Base-by-base conservation (phyloP, 2,113 vertebrate species). In the Tupaia tana region DNA sequence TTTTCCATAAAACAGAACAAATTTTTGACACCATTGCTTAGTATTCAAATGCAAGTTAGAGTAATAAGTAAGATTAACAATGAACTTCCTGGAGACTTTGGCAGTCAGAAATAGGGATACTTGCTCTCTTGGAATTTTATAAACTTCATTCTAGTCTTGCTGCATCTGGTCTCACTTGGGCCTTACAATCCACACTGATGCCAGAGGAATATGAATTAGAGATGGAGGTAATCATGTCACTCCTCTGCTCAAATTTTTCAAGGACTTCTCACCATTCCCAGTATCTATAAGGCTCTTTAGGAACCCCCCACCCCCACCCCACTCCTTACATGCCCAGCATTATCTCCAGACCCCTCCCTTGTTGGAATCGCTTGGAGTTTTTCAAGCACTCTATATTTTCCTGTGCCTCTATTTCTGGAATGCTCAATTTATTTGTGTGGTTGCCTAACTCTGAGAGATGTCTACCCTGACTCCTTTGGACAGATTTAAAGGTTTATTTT, bases 61-160 rank as follows among this genome's bases (percentile, higher is more conserved):
- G 11, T 79, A 79, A 43, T 79, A 86, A 85, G 1, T 66, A 89
- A 93, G 67, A 71, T 89, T 27, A 78, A 73, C 54, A 69, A 22
- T 20, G 15, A 86, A 86, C 52, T 63, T 74, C 10, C 1, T 69
- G 64, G 34, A 89, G 34, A 74, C 74, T 67, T 52, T 34, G 31
- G 10, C 43, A 82, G 20, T 95, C 63, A 95, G 13, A 82, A 86
- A 29, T 7, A 93, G 25, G 77, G 15, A 91, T n/a, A 56, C 27
- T 78, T 80, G 82, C 43, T 92, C 0, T 67, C 31, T 79, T 89
- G 8, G 20, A 67, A 10, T 93, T 91, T 93, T 69, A 79, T 13
- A 86, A 91, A 84, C 43, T 84, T 83, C 25, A 4, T 92, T 90
- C 24, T 71, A 61, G 56, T 88, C n/a, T 93, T 84, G 34, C 73